phyloP scores from a whole-genome alignment of 2,113 vertebrate genomes.

The Chaetorhynchus papuensis region DNA sequence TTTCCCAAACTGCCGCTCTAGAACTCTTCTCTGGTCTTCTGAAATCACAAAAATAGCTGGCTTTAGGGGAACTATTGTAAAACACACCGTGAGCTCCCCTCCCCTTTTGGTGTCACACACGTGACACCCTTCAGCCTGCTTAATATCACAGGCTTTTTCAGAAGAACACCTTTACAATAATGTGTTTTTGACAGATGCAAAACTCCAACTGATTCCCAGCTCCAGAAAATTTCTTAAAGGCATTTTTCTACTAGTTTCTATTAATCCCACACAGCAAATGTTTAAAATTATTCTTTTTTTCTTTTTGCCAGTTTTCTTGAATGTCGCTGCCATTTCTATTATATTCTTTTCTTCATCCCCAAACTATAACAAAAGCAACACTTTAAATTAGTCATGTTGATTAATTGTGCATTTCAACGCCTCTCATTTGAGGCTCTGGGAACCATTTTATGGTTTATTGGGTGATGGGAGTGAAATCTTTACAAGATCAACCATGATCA shows the following conservation, averaged over 20 bases:
- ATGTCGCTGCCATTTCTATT: neutral
- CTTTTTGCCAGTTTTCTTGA: neutral
- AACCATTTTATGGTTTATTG: slow-evolving; percentile 33
- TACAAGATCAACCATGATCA: neutral
- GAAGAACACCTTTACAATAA: neutral
- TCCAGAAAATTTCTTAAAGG: neutral
- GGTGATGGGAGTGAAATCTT: slow-evolving; percentile 8
- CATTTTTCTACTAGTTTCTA: neutral
- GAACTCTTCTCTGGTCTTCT: neutral
- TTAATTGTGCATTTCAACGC: slow-evolving; percentile 7
- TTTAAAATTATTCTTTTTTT: neutral
- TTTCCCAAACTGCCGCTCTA: slow-evolving; percentile 1
- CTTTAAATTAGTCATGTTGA: slow-evolving; percentile 14
- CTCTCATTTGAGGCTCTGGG: neutral
- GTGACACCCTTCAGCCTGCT: neutral
- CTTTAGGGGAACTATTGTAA: neutral
- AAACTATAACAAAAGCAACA: slow-evolving; percentile 17
- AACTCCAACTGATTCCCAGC: neutral
- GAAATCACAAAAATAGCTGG: neutral
- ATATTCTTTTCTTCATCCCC: neutral
- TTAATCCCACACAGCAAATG: neutral
- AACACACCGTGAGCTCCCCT: neutral
- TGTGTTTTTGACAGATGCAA: neutral
- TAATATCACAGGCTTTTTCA: neutral
- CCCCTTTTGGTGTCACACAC: accelerated